phyloP scores from a whole-genome alignment of 2,888 invertebrate species.

The Nyleta sp. region DNA sequence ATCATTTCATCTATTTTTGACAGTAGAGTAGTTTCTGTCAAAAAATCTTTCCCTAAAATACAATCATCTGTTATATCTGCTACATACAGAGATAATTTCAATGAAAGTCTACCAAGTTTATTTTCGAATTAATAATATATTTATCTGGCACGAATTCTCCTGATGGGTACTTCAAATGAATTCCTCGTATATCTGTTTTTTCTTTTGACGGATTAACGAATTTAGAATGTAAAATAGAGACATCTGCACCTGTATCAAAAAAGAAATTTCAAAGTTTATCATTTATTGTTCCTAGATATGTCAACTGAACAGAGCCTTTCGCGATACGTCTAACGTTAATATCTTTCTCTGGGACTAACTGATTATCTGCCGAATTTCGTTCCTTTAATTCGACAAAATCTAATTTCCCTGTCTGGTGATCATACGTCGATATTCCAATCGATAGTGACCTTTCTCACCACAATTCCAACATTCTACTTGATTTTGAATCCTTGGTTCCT shows the following conservation, averaged over 20 bases:
- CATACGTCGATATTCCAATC: background rate
- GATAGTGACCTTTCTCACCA: background rate
- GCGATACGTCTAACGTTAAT: background rate
- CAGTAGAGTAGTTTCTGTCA: too few relatives aligned
- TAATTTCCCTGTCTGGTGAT: conserved; percentile 1
- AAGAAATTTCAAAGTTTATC: background rate
- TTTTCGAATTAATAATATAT: background rate
- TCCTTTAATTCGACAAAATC: conserved; percentile 1
- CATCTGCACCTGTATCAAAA: background rate
- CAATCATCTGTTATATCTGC: conserved; percentile 1
- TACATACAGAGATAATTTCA: background rate
- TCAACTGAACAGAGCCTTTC: background rate
- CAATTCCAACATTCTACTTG: background rate
- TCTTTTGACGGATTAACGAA: background rate
- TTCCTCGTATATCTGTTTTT: too few relatives aligned
- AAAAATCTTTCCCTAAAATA: background rate
- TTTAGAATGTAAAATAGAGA: background rate
- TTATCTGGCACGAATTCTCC: background rate
- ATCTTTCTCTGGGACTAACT: background rate
- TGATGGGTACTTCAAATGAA: background rate
- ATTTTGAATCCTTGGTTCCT: too few relatives aligned
- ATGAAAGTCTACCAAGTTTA: background rate
- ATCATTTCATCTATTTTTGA: too few relatives aligned
- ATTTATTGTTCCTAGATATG: background rate
- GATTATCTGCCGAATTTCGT: background rate